A percentile compares a stretch with the other conserved stretches of the same genome.
phyloP scores from a whole-genome alignment of 2,888 invertebrate species.

The Tortrix viridana region DNA sequence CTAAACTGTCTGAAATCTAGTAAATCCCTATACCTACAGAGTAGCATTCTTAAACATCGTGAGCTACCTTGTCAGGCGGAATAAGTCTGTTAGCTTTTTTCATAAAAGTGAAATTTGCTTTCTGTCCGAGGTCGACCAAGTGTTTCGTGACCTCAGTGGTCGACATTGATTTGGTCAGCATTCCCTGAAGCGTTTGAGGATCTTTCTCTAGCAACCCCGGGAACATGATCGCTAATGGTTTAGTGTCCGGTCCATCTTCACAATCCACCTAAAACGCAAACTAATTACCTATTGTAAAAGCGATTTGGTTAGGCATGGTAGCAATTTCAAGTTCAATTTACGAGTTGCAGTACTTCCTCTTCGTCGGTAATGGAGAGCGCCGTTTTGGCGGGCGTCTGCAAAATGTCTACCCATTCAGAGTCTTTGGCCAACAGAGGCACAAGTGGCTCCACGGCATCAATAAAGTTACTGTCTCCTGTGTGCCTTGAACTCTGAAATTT shows the following conservation, averaged over 20 bases:
- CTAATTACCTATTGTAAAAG: constrained; percentile 10
- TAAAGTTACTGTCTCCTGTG: constrained; percentile 42
- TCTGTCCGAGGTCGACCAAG: constrained; percentile 70
- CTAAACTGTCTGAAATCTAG: neutral
- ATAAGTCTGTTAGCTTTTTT: constrained; percentile 71
- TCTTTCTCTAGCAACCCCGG: constrained; percentile 68
- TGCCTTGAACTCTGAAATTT: constrained; percentile 49
- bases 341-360: constrained; percentile 65
- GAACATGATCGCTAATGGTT: constrained; percentile 72
- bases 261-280: constrained; percentile 60
- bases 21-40: neutral
- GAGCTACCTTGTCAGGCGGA: constrained; percentile 64
- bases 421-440: constrained; percentile 75
- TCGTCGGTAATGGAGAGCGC: constrained; percentile 52
- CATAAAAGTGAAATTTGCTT: constrained; percentile 73
- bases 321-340: constrained; percentile 4
- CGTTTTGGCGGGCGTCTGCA: constrained; percentile 52
- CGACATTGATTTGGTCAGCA: constrained; percentile 69
- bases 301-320: neutral
- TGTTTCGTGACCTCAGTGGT: constrained; percentile 75
- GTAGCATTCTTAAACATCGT: neutral
- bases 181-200: constrained; percentile 65
- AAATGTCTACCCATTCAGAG: constrained; percentile 76
- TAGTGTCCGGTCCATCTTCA: constrained; percentile 65
- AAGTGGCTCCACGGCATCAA: constrained; percentile 45